These are phyloP conservation scores for Trachythela sp. DNA, from an alignment of 64 coral and sea anemone species.

Conservation along the genomic window DNA sequence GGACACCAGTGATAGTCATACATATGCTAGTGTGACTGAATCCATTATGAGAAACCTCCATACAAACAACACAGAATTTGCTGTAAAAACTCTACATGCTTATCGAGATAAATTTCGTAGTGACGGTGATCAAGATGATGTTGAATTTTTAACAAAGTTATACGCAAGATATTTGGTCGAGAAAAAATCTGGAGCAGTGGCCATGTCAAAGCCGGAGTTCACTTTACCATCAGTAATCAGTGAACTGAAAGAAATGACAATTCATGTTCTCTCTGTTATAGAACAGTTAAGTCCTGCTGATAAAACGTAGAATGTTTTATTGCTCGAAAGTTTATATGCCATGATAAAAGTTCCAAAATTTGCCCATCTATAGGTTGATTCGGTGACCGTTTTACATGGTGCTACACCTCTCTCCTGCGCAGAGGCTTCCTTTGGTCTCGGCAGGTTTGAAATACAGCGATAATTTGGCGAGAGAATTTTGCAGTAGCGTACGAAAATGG, in stretches of 20 bases:
- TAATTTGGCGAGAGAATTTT: no score
- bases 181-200: background rate
- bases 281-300: constrained; percentile 16
- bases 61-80: constrained; percentile 5
- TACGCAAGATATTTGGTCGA: background rate
- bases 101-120: background rate
- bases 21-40: background rate
- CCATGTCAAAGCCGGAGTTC: constrained; percentile 14
- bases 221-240: background rate
- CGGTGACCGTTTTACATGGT: no score
- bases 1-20: background rate
- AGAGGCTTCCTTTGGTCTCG: no score
- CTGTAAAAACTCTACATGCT: background rate
- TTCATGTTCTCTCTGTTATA: constrained; percentile 16
- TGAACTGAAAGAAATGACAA: constrained; percentile 27
- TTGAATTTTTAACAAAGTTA: background rate
- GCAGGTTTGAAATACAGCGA: no score
- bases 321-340: background rate
- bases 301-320: background rate
- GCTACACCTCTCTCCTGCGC: no score
- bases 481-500: no score
- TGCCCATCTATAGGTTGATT: no score
- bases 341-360: no score
- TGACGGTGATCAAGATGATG: background rate
- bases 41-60: background rate